A percentile compares a stretch with the other conserved stretches of the same genome.
Evolutionary conservation across 2,888 invertebrate genomes (phyloP).

Genomic region (Aleiodes leptofemur): DNA sequence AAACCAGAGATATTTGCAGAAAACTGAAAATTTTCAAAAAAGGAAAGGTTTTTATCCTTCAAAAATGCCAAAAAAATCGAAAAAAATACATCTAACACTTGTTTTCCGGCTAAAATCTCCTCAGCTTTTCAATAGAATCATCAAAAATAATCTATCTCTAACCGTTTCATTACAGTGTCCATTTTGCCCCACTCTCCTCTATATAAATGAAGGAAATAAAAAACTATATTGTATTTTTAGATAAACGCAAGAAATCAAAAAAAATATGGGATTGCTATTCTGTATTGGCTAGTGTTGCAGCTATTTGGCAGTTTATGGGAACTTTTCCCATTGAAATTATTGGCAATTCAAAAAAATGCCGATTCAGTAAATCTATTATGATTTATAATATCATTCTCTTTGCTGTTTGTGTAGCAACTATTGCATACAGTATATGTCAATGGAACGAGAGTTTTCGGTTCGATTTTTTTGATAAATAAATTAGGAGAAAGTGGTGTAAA

Average conservation of each 20-base stretch:
- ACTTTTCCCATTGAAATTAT: constrained; percentile 45
- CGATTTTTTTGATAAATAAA: no score
- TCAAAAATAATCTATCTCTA: no score
- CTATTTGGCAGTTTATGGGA: constrained; percentile 49
- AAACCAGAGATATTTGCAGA: no score
- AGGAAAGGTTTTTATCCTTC: no score
- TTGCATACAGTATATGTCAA: neutral
- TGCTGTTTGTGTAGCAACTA: neutral
- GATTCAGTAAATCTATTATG: constrained; percentile 41
- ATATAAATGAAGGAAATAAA: neutral
- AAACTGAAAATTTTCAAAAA: no score
- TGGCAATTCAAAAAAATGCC: constrained; percentile 35
- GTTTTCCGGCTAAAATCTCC: no score
- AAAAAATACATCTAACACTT: no score
- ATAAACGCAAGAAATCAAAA: neutral
- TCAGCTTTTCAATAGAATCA: no score
- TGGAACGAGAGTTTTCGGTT: neutral
- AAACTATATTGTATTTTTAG: neutral
- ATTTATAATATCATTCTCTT: constrained; percentile 33
- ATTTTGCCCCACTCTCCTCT: no score
- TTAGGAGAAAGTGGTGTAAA: no score
- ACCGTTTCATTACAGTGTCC: no score
- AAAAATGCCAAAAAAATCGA: no score
- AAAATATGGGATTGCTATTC: constrained; percentile 40
- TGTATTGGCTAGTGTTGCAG: constrained; percentile 41